A percentile compares a stretch with the other conserved stretches of the same genome.
These are phyloP conservation scores for Pinna nobilis DNA, from an alignment of 1,140 invertebrate genomes.

Conservation along the genomic window DNA sequence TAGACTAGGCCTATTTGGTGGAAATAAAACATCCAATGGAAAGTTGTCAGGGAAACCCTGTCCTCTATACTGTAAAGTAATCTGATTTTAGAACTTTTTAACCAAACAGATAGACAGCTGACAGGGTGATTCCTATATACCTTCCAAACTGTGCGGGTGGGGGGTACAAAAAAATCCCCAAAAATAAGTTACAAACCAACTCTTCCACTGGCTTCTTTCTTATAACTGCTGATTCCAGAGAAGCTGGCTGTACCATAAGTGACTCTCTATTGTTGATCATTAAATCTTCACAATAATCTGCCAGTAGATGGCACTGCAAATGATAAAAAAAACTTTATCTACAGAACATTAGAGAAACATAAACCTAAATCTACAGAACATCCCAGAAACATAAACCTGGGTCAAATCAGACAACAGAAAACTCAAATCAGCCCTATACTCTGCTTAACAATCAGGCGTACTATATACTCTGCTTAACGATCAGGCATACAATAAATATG, in stretches of 20 bases:
- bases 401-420: no score
- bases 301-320: constrained; percentile 80
- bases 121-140: background rate
- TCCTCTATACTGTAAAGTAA: no score
- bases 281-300: constrained; percentile 88
- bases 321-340: constrained; percentile 38
- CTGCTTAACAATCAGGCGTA: no score
- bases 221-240: constrained; percentile 88
- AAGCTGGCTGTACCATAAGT: constrained; percentile 90
- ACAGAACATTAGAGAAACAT: no score
- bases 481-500: no score
- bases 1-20: background rate
- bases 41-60: background rate
- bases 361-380: no score
- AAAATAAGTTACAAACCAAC: constrained; percentile 74
- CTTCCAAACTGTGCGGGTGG: background rate
- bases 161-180: background rate
- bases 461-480: no score
- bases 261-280: constrained; percentile 91
- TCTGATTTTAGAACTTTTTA: background rate
- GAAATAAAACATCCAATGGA: background rate
- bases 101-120: background rate
- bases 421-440: no score
- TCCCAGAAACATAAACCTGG: no score
- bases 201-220: constrained; percentile 88